Evolutionary conservation across 2,113 vertebrate genomes (phyloP), one percentile per base, ranked within the genome.

Genomic region (Smithornis capensis): DNA sequence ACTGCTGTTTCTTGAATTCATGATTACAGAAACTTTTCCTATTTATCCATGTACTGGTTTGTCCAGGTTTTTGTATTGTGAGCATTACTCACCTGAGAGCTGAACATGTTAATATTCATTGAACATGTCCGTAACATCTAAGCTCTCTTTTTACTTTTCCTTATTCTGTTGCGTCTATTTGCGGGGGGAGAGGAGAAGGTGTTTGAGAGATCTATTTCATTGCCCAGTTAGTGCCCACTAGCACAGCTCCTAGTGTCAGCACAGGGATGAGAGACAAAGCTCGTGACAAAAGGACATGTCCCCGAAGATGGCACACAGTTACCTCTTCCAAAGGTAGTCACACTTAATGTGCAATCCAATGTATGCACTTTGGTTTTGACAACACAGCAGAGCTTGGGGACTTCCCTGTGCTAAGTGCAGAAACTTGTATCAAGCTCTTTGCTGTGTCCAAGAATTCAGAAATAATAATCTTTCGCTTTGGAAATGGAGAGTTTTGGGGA

Each of bases 111-210:
- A 89, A 45, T 75, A 89, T 64, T 68, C n/a, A 71, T 45, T 56
- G 29, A 77, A 85, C 65, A 42, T 19, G 1, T 37, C 28, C n/a
- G 8, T 62, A 37, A 52, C 12, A 18, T 28, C 55, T 63, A 42
- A 75, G 40, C 19, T 91, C n/a, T 49, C 4, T 1, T 90, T 86
- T 74, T 62, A 37, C 15, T 76, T 85, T 79, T 27, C 15, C 38
- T 83, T 28, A 7, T 59, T 77, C 52, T 83, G 15, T 37, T 74
- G 52, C 31, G 35, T 28, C 27, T 67, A 2, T 29, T 60, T n/a
- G 7, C 4, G 9, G 22, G 6, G 3, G 2, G 5, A 8, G 5
- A 19, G 14, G 13, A 15, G 35, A 17, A 12, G 15, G 38, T 44
- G 38, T 63, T 63, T 80, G 37, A 67, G 56, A 70, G 52, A 67